A percentile compares a stretch with the other conserved stretches of the same genome.
Conservation (phyloP, 2,113 vertebrate species). For the Paramisgurnus dabryanus region DNA sequence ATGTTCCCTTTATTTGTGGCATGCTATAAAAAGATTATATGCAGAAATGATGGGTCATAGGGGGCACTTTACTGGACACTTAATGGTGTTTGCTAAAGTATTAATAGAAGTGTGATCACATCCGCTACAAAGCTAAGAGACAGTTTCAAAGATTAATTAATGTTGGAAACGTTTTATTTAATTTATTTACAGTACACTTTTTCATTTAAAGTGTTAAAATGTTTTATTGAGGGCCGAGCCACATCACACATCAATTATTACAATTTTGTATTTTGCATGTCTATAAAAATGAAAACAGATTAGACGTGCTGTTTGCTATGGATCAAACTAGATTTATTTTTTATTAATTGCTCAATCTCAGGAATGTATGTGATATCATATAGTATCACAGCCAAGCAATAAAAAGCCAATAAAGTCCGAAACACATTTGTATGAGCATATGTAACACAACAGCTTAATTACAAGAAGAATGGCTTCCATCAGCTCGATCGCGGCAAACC, state of each 20-base stretch:
- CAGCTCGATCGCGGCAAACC: neutral
- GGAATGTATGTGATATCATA: neutral
- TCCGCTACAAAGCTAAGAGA: constrained; percentile 61
- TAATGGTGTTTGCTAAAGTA: constrained; percentile 57
- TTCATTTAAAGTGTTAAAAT: no score
- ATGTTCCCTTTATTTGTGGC: neutral
- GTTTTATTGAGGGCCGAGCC: no score
- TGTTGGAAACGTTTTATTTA: constrained; percentile 49
- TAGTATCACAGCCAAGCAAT: constrained; percentile 7
- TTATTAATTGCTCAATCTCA: neutral
- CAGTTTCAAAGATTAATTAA: constrained; percentile 64
- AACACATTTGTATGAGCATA: constrained; percentile 11
- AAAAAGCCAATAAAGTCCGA: constrained; percentile 30
- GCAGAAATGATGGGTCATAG: neutral
- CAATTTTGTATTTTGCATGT: no score
- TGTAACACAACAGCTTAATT: constrained; percentile 39
- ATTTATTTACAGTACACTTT: no score
- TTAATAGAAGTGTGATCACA: constrained; percentile 48
- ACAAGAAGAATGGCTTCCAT: constrained; percentile 27
- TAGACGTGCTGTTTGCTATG: no score
- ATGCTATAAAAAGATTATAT: neutral
- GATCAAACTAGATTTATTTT: neutral
- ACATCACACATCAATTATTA: no score
- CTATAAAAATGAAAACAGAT: no score
- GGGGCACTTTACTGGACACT: constrained; percentile 41